Evolutionary conservation across 2,888 invertebrate species (phyloP).

Genomic region (Stramonita haemastoma): DNA sequence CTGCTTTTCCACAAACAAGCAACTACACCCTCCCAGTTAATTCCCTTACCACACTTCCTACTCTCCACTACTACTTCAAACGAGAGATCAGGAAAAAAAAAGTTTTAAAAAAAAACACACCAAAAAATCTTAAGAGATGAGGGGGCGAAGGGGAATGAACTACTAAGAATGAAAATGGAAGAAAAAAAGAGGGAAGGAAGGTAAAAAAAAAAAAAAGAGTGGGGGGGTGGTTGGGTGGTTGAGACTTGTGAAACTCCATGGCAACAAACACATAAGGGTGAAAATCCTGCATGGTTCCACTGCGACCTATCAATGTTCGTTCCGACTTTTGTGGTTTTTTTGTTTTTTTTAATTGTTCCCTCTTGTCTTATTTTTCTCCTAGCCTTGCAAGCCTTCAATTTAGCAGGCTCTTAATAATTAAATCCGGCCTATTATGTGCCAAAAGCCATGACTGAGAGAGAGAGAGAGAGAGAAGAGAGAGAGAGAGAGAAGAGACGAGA

Average conservation of each 20-base stretch:
- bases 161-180: neutral
- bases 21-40: too few relatives aligned
- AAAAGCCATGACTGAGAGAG: neutral
- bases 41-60: too few relatives aligned
- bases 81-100: too few relatives aligned
- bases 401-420: neutral
- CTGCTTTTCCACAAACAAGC: too few relatives aligned
- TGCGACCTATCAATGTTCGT: neutral
- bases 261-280: neutral
- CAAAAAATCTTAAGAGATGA: neutral
- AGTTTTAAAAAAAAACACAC: neutral
- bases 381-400: neutral
- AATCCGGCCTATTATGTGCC: constrained; percentile 1
- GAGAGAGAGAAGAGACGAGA: neutral
- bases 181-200: neutral
- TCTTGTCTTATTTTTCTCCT: too few relatives aligned
- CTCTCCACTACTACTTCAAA: too few relatives aligned
- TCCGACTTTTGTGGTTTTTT: neutral
- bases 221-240: neutral
- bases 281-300: neutral
- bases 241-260: neutral
- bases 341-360: neutral
- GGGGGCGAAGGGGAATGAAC: neutral
- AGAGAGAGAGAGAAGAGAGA: neutral
- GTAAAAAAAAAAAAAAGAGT: neutral